phyloP scores from a whole-genome alignment of 2,113 vertebrate genomes.

The Aegotheles bennettii region DNA sequence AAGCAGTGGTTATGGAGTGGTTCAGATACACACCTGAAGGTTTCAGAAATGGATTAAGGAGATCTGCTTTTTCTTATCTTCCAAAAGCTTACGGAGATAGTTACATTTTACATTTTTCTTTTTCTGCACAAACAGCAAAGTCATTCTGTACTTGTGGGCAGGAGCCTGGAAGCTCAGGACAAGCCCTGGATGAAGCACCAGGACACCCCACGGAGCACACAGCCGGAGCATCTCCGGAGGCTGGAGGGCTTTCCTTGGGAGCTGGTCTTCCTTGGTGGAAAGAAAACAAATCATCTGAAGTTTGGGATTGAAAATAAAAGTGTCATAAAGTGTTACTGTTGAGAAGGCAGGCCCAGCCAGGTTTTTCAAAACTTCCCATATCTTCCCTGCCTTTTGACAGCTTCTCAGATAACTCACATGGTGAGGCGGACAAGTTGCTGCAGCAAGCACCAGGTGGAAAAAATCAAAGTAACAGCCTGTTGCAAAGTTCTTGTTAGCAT shows the following conservation, averaged over 20 bases:
- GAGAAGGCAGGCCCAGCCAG: conserved; percentile 62
- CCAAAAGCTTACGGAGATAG: not conserved
- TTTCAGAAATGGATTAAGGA: not conserved
- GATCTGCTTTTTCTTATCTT: not conserved
- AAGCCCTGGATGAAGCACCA: not conserved
- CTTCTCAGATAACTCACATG: conserved; percentile 74
- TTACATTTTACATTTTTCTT: not conserved
- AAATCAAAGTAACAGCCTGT: conserved; percentile 61
- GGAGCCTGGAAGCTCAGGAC: not conserved
- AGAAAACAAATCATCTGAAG: conserved; percentile 50
- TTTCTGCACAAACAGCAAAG: not conserved
- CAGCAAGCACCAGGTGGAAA: conserved; percentile 68
- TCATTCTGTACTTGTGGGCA: not conserved
- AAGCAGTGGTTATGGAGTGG: not conserved
- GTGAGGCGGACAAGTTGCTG: conserved; percentile 53
- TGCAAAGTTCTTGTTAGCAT: conserved; percentile 37
- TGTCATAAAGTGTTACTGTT: conserved; percentile 65
- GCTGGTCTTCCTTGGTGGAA: not conserved
- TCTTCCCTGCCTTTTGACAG: conserved; percentile 73
- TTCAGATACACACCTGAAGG: not conserved
- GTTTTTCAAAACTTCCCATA: conserved; percentile 68
- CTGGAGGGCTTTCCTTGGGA: not conserved
- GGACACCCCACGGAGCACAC: not conserved
- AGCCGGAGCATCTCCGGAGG: not conserved
- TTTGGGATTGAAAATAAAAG: conserved; percentile 64